Evolutionary conservation across 1,140 invertebrate species (phyloP), one percentile per base, ranked within the genome.

Genomic region (Elymnias hypermnestra): DNA sequence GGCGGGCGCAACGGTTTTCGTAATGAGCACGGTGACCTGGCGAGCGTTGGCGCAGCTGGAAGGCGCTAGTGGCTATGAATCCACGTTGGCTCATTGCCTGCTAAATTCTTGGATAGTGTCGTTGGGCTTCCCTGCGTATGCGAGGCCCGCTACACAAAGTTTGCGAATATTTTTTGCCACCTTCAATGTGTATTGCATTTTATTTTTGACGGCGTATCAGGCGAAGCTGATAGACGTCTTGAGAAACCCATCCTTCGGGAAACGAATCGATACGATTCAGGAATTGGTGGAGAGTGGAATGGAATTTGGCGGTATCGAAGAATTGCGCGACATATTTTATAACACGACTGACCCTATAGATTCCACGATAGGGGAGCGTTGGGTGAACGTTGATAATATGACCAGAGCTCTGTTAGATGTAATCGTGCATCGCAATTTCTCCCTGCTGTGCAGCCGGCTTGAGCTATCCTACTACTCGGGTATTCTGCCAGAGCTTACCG

Each of bases 151-250:
- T 0, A 83, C 64, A 49, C 37, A 64, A 10, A 63, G 86, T 13
- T 68, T 88, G 0, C 65, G 87, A 1, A 22, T 88, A 5, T 88
- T 89, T 55, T 89, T 88, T 42, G 47, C 87, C 8, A 74, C 70
- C 14, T 53, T 89, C 1, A 82, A 84, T 5, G 17, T 89, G 0
- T 89, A 89, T 29, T 77, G 75, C n/a, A 57, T 88, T 3, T 73
- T 89, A 25, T 64, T 88, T 43, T 60, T 86, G 13, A 83, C 86
- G 3, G 81, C 77, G 0, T 90, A 89, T 53, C 81, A 88, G 21
- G 88, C 87, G 0, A 87, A 88, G 57, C 60, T 90, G 35, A 88
- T 89, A 8, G 63, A 66, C 14, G 85, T 88, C 0, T 76, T 90
- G 13, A 87, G 84, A 23, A 72, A 87, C 48, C 86, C 88, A 0